Percentiles rank a stretch among this genome's conserved stretches.
Conservation (phyloP, 2,888 invertebrate species). For the Ceraclea dissimilis region DNA sequence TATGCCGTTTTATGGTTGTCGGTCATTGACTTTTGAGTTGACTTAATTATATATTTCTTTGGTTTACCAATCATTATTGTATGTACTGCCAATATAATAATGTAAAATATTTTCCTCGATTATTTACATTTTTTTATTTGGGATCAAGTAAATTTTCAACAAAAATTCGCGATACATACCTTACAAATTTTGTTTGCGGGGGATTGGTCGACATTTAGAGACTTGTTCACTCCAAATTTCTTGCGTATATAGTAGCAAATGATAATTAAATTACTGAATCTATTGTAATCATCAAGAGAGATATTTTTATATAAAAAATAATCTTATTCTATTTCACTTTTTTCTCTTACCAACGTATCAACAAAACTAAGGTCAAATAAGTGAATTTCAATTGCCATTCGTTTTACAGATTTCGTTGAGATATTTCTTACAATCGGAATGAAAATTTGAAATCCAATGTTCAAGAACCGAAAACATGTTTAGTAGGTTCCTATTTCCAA, state of each 20-base stretch:
- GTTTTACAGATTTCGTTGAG: neutral
- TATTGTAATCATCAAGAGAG: neutral
- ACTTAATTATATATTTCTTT: too few species aligned
- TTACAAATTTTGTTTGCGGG: neutral
- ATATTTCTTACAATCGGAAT: neutral
- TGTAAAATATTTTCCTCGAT: too few species aligned
- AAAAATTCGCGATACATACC: neutral
- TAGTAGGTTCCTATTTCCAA: too few species aligned
- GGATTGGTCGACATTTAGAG: neutral
- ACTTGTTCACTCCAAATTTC: neutral
- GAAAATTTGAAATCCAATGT: neutral
- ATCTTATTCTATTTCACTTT: constrained; percentile 1
- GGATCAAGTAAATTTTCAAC: too few species aligned
- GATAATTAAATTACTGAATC: neutral
- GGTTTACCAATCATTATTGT: too few species aligned
- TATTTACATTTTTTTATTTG: too few species aligned
- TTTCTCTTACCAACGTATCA: constrained; percentile 2
- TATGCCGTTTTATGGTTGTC: too few species aligned
- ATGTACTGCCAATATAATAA: too few species aligned
- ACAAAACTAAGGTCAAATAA: neutral
- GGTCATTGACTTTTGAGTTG: too few species aligned
- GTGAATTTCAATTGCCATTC: neutral
- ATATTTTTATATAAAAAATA: neutral
- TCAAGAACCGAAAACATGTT: too few species aligned
- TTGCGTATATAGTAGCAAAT: neutral